Conservation (phyloP, 2,113 vertebrate species). For the Passerina amoena region DNA sequence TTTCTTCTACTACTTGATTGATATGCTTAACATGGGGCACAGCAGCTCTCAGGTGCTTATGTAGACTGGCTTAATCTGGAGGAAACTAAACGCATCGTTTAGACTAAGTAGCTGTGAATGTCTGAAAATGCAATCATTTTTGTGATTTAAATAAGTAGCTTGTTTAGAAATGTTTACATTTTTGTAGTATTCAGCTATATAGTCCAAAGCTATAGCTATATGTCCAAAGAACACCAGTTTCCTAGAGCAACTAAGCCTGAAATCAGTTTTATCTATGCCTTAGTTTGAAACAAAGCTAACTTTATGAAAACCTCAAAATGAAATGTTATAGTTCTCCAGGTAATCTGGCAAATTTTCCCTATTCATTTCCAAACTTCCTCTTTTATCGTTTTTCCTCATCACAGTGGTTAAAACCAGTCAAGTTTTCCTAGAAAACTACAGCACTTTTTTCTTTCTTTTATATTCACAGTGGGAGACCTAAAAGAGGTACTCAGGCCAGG, state of each 20-base stretch:
- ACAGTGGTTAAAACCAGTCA: neutral
- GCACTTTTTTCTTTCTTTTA: neutral
- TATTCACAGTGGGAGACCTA: neutral
- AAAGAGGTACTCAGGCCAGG: neutral
- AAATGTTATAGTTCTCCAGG: neutral
- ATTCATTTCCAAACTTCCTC: neutral
- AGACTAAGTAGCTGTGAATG: neutral
- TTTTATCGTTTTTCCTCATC: neutral
- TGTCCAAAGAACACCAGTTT: neutral
- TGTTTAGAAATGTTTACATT: neutral
- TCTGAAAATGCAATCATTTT: neutral
- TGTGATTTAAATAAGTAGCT: neutral
- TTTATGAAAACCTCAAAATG: neutral
- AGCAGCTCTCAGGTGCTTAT: neutral
- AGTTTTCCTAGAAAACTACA: neutral
- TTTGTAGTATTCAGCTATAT: neutral
- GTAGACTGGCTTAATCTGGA: neutral
- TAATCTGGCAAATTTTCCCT: neutral
- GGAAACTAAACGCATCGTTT: neutral
- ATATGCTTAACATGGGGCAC: neutral
- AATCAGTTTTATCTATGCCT: neutral
- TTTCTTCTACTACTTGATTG: neutral
- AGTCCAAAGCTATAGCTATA: neutral
- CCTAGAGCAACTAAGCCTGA: neutral
- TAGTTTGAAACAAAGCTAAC: neutral